Evolutionary conservation across 2,888 invertebrate species (phyloP).

Genomic region (Nephrotoma guestfalica): DNA sequence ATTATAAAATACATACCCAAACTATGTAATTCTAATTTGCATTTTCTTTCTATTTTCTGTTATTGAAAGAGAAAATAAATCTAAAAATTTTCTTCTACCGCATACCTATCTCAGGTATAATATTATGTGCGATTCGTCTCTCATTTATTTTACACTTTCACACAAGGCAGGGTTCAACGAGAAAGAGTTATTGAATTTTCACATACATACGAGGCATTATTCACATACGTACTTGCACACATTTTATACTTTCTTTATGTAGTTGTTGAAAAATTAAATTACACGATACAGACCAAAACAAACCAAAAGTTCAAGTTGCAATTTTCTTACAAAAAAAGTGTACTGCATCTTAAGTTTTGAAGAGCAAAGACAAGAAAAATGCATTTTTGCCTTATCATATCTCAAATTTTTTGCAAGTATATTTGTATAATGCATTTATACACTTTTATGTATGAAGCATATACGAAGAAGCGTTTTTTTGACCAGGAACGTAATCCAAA

Average conservation of each 20-base stretch:
- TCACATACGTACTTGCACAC: not conserved
- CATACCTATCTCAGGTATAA: not conserved
- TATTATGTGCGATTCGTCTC: not conserved
- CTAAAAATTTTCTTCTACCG: not conserved
- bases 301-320: not conserved
- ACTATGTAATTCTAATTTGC: not conserved
- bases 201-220: not conserved
- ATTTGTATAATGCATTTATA: no score
- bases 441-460: not conserved
- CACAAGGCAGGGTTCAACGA: not conserved
- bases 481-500: not conserved
- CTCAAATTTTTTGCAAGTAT: not conserved
- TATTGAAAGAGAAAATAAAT: not conserved
- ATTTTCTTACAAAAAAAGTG: not conserved
- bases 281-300: not conserved
- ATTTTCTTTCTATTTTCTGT: not conserved
- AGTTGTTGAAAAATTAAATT: not conserved
- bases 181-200: not conserved
- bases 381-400: not conserved
- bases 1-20: not conserved
- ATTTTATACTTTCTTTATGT: not conserved
- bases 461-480: not conserved
- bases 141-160: not conserved
- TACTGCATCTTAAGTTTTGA: not conserved
- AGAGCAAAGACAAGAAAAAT: not conserved